Base-by-base conservation (phyloP, 2,797 vertebrate species). In the Lutjanus argentimaculatus region DNA sequence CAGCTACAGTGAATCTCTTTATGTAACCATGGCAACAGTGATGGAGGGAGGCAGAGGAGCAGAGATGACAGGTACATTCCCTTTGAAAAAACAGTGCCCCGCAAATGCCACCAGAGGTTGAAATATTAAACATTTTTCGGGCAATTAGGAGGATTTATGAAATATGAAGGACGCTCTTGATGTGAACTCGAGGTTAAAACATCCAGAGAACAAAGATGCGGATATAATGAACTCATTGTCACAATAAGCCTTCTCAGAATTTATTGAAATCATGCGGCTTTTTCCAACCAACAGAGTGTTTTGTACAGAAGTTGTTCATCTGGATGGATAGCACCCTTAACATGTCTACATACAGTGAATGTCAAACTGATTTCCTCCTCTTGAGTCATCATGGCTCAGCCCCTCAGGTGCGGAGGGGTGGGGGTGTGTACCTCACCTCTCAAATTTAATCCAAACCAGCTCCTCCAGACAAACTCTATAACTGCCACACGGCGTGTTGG, bases 1-100 rank as follows among this genome's bases (percentile, higher is more conserved):
- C 75, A 85, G 67, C 82, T 79, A 72, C 64, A 67, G 72, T 63
- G 51, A 82, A 82, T 81, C 82, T 76, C 71, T 64, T 76, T 76
- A 83, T 80, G 89, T 94, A 85, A 83, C 93, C 85, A 93, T 89
- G 72, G 87, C 70, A 93, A 91, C 93, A 61, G 77, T 81, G 81
- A 91, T 71, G 68, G 76, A 87, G 68, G 52, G 62, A 77, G 66
- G 66, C 69, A 48, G 59, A 63, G 66, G 79, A 51, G 75, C 67
- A 19, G 65, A 82, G 69, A 76, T 45, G 86, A 86, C 89, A 68
- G 82, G 72, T 91, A 72, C 75, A 77, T 63, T 16, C 48, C 36
- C n/a, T 85, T 77, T 72, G 42, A 79, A 87, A 80, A 84, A 67
- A n/a, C 83, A 63, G 49, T 45, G 45, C 61, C 57, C 52, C 2